Evolutionary conservation across 2,888 invertebrate genomes (phyloP), one percentile per base, ranked within the genome.

Genomic region (Conchocele bisecta): DNA sequence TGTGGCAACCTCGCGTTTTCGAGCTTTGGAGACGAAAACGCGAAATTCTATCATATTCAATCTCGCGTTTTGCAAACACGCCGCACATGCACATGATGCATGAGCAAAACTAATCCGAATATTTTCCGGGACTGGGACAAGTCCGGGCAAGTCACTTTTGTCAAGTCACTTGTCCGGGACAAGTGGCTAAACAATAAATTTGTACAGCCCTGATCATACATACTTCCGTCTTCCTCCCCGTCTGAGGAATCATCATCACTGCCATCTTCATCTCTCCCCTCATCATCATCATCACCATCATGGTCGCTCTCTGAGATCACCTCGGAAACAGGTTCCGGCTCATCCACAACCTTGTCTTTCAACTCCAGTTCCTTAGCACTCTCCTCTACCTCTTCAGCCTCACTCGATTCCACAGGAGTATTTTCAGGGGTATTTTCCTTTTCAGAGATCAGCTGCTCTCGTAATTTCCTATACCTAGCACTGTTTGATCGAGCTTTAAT

Each of bases 401-500:
- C 51, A 42, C 17, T 50, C 22, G 42, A 42, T 44, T 58, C 11
- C 13, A 0, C 46, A 46, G 33, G 17, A 2, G 41, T 28, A 24
- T 20, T 42, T 11, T 17, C 42, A 26, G 28, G 17, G 31, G 13
- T 13, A 51, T 46, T 61, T 6, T 42, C 31, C 20, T 56, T 41
- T 13, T n/a, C n/a, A n/a, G n/a, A n/a, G n/a, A n/a, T n/a, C n/a
- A 61, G 20, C n/a, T 61, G 56, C 13, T 61, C 24, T 35, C 56
- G 60, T 26, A 68, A 39, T 48, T 56, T 60, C 29, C 39, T 59
- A 54, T 78, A 41, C 11, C 75, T 13, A 35, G 59, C 59, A 70
- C 70, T 73, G 20, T 67, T 31, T 26, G 73, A 67, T 41, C 58
- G 57, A 5, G 72, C 65, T 53, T 61, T 54, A 9, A 75, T 72